These are phyloP conservation scores for Oryzias melastigma DNA, from an alignment of 2,113 vertebrate genomes.

Conservation along the genomic window DNA sequence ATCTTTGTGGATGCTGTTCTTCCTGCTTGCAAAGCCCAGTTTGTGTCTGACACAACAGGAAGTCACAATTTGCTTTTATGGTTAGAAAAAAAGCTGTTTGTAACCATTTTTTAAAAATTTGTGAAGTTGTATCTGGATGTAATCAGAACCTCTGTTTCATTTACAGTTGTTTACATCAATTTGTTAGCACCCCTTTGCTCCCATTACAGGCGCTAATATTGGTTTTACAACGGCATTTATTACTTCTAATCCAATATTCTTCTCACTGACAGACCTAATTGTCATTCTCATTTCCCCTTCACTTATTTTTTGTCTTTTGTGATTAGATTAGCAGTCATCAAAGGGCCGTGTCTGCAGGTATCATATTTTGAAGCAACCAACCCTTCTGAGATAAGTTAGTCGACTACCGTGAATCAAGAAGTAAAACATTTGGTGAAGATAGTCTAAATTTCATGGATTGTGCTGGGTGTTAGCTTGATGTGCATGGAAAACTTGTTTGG, in stretches of 20 bases:
- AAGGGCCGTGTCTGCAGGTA: constrained; percentile 10
- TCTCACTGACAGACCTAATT: constrained; percentile 30
- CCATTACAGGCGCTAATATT: not conserved
- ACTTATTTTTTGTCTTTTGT: constrained; percentile 18
- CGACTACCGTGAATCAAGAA: constrained; percentile 39
- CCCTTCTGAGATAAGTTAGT: constrained; percentile 7
- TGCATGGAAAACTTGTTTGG: constrained; percentile 14
- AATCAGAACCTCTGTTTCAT: not conserved
- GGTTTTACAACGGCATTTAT: constrained; percentile 1
- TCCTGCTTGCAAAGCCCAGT: not conserved
- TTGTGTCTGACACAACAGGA: too few species aligned
- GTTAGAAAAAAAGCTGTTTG: not conserved
- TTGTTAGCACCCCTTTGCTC: not conserved
- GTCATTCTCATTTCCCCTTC: constrained; percentile 12
- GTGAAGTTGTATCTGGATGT: not conserved
- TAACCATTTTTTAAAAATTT: not conserved
- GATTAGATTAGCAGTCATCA: constrained; percentile 27
- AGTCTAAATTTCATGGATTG: constrained; percentile 26
- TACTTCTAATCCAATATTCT: constrained; percentile 11
- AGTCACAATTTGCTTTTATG: too few species aligned
- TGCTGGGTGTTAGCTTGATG: constrained; percentile 36
- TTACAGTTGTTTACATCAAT: not conserved
- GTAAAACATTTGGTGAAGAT: constrained; percentile 37
- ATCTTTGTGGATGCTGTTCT: not conserved
- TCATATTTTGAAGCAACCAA: constrained; percentile 15